Conservation (phyloP, 2,113 vertebrate species). For the Muntiacus reevesi region DNA sequence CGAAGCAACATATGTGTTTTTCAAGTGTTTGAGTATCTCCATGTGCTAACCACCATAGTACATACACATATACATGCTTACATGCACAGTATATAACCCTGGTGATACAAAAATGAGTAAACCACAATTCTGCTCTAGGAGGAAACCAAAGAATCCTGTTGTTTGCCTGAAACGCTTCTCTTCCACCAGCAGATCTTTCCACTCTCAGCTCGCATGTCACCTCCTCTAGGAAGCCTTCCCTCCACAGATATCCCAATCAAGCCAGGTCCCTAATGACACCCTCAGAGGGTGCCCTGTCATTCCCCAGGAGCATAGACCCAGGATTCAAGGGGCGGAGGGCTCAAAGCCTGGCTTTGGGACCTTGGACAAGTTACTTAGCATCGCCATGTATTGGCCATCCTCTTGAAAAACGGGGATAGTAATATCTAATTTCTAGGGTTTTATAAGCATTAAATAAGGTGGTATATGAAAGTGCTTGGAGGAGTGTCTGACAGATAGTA, state of each 20-base stretch:
- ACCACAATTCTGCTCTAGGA: background rate
- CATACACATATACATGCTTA: background rate
- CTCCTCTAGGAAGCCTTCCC: background rate
- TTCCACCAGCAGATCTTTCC: background rate
- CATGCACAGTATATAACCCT: background rate
- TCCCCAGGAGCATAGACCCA: background rate
- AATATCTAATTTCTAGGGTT: too few relatives aligned
- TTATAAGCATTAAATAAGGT: background rate
- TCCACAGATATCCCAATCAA: background rate
- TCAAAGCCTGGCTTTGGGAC: background rate
- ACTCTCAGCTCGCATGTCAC: background rate
- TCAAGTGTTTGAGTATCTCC: background rate
- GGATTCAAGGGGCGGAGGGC: background rate
- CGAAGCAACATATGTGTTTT: background rate
- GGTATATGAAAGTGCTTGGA: background rate
- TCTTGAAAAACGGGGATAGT: background rate
- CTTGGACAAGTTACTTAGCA: background rate
- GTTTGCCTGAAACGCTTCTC: background rate
- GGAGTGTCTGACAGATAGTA: background rate
- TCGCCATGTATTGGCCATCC: background rate
- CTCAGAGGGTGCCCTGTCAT: background rate
- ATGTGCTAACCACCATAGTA: background rate
- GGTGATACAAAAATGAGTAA: background rate
- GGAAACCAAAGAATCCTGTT: background rate
- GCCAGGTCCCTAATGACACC: background rate